These are phyloP conservation scores for Micropoecilia bifurca DNA, from an alignment of 2,797 vertebrate species.

Conservation along the genomic window DNA sequence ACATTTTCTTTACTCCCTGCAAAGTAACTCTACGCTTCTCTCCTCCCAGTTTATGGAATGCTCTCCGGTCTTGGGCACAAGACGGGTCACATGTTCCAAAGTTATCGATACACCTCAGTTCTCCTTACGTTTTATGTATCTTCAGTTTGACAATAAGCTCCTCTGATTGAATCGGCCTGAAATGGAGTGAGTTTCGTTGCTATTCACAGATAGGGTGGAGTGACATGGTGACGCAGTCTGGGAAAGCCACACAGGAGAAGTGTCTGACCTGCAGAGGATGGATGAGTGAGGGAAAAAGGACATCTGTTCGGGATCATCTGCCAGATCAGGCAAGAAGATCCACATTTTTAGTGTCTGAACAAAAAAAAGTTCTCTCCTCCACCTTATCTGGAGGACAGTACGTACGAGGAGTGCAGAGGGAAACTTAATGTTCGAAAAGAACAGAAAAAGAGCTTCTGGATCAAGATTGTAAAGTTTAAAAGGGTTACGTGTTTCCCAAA, in stretches of 20 bases:
- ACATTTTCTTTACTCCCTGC: constrained; percentile 20
- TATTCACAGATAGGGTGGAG: constrained; percentile 10
- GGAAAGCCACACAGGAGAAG: constrained; percentile 9
- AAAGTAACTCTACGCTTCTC: constrained; percentile 44
- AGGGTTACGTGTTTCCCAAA: not conserved
- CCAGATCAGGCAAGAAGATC: constrained; percentile 37
- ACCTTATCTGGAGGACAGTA: constrained; percentile 40
- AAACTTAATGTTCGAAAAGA: not conserved
- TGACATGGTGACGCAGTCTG: constrained; percentile 20
- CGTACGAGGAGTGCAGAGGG: constrained; percentile 19
- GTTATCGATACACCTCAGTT: constrained; percentile 41
- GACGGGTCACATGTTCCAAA: constrained; percentile 61
- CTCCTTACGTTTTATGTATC: constrained; percentile 25
- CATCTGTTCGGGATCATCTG: constrained; percentile 28
- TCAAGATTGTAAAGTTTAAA: not conserved
- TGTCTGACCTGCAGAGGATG: constrained; percentile 6
- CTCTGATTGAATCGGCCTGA: constrained; percentile 23
- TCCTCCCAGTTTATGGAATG: constrained; percentile 58
- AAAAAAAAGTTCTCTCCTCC: constrained; percentile 52
- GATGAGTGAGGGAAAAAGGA: constrained; percentile 25
- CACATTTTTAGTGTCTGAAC: constrained; percentile 8
- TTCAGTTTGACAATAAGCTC: constrained; percentile 23
- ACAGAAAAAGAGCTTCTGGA: not conserved
- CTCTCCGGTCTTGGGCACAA: constrained; percentile 49
- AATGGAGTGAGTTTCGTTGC: constrained; percentile 22